A percentile compares a stretch with the other conserved stretches of the same genome.
Conservation (phyloP, 2,113 vertebrate genomes). For the Dasyornis broadbenti region DNA sequence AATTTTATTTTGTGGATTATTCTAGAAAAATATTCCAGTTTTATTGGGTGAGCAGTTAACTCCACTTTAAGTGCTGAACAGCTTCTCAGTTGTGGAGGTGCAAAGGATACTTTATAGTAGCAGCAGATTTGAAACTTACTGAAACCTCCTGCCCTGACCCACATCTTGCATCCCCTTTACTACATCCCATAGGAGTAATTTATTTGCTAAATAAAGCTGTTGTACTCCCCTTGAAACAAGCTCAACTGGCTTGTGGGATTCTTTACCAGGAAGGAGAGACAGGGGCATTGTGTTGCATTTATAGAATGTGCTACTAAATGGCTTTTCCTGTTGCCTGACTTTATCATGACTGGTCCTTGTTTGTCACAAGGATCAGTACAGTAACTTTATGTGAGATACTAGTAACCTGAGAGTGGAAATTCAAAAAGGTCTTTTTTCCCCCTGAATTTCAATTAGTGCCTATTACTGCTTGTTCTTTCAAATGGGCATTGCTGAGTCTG, state of each 20-base stretch:
- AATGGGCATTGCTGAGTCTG: not conserved
- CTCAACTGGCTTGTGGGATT: not conserved
- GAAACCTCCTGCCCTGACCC: not conserved
- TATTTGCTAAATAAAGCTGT: not conserved
- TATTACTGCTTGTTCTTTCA: not conserved
- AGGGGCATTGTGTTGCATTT: not conserved
- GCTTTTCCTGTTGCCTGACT: not conserved
- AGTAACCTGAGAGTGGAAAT: not conserved
- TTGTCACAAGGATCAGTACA: not conserved
- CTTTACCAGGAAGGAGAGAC: not conserved
- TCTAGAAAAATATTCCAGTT: not conserved
- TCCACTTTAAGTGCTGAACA: not conserved
- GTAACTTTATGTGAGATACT: not conserved
- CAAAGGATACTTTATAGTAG: not conserved
- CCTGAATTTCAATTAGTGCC: not conserved
- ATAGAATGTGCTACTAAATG: not conserved
- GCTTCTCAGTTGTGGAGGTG: not conserved
- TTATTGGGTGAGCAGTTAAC: not conserved
- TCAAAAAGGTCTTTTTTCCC: not conserved
- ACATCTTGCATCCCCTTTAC: not conserved
- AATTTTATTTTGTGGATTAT: not conserved
- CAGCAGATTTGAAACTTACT: not conserved
- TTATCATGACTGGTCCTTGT: not conserved
- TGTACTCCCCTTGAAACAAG: not conserved
- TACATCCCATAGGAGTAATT: not conserved